Conservation (phyloP, 2,888 invertebrate genomes). For the Ochropleura leucogaster region DNA sequence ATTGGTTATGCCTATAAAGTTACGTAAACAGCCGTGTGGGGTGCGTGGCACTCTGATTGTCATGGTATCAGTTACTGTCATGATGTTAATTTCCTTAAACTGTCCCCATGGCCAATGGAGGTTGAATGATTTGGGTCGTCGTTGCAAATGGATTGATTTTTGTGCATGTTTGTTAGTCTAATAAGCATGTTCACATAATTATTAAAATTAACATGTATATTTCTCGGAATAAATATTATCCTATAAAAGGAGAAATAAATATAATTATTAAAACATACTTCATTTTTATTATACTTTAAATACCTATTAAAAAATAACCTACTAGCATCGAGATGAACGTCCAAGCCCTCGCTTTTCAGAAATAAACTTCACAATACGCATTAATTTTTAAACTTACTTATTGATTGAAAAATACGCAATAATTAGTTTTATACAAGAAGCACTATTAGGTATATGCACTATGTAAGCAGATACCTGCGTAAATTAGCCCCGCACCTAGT, state of each 20-base stretch:
- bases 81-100: too few relatives aligned
- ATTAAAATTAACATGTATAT: not conserved
- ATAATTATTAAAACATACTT: too few relatives aligned
- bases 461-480: slow-evolving; percentile 8
- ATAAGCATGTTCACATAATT: too few relatives aligned
- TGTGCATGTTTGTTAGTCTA: not conserved
- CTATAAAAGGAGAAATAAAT: too few relatives aligned
- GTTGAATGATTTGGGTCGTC: not conserved
- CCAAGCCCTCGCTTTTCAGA: too few relatives aligned
- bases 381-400: too few relatives aligned
- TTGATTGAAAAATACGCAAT: too few relatives aligned
- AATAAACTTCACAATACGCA: too few relatives aligned
- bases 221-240: not conserved
- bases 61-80: too few relatives aligned
- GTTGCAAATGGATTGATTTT: not conserved
- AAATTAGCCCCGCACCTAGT: slow-evolving; percentile 12
- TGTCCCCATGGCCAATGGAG: not conserved
- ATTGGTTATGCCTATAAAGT: not conserved
- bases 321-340: too few relatives aligned
- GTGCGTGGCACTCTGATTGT: not conserved
- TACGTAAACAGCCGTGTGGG: not conserved
- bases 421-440: not conserved
- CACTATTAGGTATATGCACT: not conserved
- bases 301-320: too few relatives aligned
- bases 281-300: too few relatives aligned